A percentile compares a stretch with the other conserved stretches of the same genome.
Conservation (phyloP, 2,797 vertebrate genomes). For the Mus caroli region DNA sequence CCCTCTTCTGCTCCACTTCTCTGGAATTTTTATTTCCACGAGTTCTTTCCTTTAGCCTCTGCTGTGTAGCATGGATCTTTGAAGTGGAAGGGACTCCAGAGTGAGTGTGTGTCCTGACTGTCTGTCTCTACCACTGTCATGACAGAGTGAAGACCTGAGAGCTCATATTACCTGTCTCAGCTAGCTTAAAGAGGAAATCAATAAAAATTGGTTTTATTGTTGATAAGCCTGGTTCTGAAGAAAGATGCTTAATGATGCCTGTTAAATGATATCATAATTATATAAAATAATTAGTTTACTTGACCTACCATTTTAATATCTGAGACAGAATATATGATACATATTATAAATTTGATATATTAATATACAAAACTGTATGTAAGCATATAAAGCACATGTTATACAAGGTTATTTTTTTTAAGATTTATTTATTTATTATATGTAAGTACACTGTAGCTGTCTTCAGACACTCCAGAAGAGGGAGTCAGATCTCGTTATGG, state of each 20-base stretch:
- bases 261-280: constrained; percentile 22
- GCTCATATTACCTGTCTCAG: not conserved
- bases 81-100: not conserved
- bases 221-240: not conserved
- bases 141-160: not conserved
- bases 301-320: not conserved
- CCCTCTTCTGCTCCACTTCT: not conserved
- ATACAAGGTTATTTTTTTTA: not conserved
- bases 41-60: not conserved
- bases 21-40: not conserved
- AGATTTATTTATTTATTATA: too few species aligned
- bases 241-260: constrained; percentile 13
- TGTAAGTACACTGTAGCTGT: too few species aligned
- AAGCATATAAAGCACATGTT: not conserved
- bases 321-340: not conserved
- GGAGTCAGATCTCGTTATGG: too few species aligned
- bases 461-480: too few species aligned
- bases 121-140: not conserved
- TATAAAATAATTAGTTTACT: not conserved
- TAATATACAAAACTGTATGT: not conserved
- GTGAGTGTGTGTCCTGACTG: not conserved
- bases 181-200: not conserved
- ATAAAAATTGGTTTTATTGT: not conserved
- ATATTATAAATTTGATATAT: not conserved
- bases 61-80: not conserved